Percentiles rank a stretch among this genome's conserved stretches.
Evolutionary conservation across 2,797 vertebrate species (phyloP).

Genomic region (Pangasius mekongensis): DNA sequence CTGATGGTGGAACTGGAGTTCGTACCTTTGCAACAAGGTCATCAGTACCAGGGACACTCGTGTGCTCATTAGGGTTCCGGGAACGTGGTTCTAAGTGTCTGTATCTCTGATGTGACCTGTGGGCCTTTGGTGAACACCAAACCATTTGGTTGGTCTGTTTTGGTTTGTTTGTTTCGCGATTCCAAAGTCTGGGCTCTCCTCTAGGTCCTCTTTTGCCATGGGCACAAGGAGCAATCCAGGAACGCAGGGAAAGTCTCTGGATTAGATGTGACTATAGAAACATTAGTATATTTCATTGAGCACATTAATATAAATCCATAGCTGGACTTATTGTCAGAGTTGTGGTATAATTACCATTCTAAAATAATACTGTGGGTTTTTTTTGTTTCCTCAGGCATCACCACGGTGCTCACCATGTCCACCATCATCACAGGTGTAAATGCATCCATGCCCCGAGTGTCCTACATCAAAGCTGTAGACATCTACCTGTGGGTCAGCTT

Average conservation of each 20-base stretch:
- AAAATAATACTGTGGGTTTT: neutral
- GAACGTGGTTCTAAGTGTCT: neutral
- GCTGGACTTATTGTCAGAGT: neutral
- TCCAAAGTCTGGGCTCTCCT: too few species aligned
- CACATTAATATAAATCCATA: neutral
- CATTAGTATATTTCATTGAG: neutral
- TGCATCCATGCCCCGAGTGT: constrained; percentile 81
- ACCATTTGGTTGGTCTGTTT: neutral
- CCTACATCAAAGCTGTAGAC: constrained; percentile 83
- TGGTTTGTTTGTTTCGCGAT: too few species aligned
- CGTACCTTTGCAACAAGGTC: neutral
- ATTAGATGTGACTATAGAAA: neutral
- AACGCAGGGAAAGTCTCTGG: neutral
- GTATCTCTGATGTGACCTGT: neutral
- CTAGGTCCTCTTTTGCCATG: too few species aligned
- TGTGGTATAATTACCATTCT: neutral
- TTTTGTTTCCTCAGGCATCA: constrained; percentile 70
- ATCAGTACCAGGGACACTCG: neutral
- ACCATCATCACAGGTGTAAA: constrained; percentile 83
- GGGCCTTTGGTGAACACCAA: neutral
- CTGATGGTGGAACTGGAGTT: neutral
- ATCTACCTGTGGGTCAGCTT: constrained; percentile 84
- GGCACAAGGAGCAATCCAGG: too few species aligned
- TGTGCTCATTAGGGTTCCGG: neutral
- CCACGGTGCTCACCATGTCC: constrained; percentile 82